Conservation (phyloP, 2,113 vertebrate genomes). For the Trochalopteron elliotii region DNA sequence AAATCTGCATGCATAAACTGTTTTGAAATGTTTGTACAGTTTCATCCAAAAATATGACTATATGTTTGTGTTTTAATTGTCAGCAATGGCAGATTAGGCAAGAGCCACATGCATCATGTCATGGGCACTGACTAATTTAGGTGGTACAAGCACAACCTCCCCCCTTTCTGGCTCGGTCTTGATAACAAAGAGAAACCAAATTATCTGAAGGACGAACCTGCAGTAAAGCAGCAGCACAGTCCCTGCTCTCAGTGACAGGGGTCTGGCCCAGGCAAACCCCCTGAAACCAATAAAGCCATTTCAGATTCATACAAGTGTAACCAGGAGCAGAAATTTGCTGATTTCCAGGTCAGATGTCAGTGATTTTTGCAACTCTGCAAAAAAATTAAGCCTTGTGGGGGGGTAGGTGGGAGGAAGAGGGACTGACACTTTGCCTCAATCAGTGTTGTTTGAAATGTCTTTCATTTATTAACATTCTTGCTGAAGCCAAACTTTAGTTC, state of each 20-base stretch:
- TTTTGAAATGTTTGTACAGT: conserved; percentile 63
- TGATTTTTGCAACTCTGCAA: neutral
- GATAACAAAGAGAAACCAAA: neutral
- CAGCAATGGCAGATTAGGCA: conserved; percentile 26
- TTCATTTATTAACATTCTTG: conserved; percentile 49
- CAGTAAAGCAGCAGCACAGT: neutral
- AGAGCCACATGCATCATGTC: conserved; percentile 41
- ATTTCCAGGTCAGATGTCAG: neutral
- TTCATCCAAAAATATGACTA: conserved; percentile 58
- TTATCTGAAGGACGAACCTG: neutral
- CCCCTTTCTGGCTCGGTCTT: neutral
- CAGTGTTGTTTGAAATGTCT: conserved; percentile 45
- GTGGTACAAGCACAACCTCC: neutral
- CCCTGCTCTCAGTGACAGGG: neutral
- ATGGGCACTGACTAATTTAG: conserved; percentile 11
- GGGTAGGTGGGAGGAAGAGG: too few species aligned
- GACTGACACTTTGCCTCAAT: conserved; percentile 18
- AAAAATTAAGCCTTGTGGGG: neutral
- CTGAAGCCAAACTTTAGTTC: conserved; percentile 2
- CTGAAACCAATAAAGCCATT: neutral
- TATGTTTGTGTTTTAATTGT: conserved; percentile 58
- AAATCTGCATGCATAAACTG: conserved; percentile 58
- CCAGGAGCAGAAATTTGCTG: neutral
- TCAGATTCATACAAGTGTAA: neutral
- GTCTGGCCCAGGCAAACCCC: neutral